phyloP scores from a whole-genome alignment of 1,140 invertebrate genomes.

The Sycobia sp. region DNA sequence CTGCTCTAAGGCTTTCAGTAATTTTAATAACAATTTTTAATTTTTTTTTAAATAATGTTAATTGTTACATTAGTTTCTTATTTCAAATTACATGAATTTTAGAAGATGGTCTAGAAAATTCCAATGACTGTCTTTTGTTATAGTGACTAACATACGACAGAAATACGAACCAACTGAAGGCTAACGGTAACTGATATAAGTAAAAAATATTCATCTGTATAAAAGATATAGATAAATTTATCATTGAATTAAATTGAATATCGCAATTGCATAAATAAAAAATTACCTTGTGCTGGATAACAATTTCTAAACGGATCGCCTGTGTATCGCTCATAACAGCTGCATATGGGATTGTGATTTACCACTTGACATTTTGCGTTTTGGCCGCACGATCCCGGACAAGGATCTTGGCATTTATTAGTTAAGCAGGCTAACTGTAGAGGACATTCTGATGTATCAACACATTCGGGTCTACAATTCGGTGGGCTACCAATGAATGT shows the following conservation, averaged over 20 bases:
- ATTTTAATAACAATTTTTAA: conserved; percentile 15
- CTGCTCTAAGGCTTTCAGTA: conserved; percentile 11
- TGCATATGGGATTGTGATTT: conserved; percentile 74
- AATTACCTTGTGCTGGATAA: conserved; percentile 66
- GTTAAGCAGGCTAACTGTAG: conserved; percentile 68
- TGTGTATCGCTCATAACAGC: conserved; percentile 71
- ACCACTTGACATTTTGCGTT: conserved; percentile 73
- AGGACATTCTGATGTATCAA: conserved; percentile 70
- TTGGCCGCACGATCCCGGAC: conserved; percentile 71
- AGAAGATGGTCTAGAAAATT: background rate
- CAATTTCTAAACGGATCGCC: conserved; percentile 80
- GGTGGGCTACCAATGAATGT: conserved; percentile 70
- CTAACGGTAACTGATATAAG: conserved; percentile 1
- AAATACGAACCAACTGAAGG: conserved; percentile 27
- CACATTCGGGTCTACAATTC: conserved; percentile 70
- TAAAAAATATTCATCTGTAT: conserved; percentile 10
- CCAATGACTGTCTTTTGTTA: conserved; percentile 2
- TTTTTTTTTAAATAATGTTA: background rate
- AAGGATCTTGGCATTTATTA: conserved; percentile 72
- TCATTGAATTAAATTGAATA: background rate
- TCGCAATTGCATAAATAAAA: background rate
- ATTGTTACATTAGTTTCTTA: conserved; percentile 1
- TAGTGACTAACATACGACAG: conserved; percentile 1
- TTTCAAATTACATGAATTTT: background rate
- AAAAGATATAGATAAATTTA: background rate